Evolutionary conservation across 2,888 invertebrate species (phyloP).

Genomic region (Stenurella melanura): DNA sequence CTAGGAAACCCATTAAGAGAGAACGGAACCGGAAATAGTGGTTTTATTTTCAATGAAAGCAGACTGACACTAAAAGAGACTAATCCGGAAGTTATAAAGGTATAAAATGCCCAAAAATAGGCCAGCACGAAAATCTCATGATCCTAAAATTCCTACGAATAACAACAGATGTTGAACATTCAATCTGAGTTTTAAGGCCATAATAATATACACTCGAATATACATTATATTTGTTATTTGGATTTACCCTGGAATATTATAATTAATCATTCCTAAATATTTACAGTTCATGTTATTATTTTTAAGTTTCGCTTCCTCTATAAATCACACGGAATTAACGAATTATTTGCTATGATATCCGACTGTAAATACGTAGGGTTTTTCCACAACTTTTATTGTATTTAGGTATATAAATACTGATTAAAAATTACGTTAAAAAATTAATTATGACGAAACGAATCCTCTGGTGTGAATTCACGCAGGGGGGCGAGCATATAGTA

Average conservation of each 20-base stretch:
- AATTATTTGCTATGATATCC: neutral
- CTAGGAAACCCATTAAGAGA: slow-evolving; percentile 16
- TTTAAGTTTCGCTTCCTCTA: neutral
- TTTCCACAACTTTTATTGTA: neutral
- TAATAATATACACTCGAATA: neutral
- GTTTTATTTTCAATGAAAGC: slow-evolving; percentile 46
- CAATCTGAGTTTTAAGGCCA: neutral
- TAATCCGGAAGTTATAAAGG: slow-evolving; percentile 61
- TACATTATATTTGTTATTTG: neutral
- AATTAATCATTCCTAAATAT: neutral
- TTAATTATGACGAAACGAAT: neutral
- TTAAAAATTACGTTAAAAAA: neutral
- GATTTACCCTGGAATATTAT: neutral
- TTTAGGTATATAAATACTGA: neutral
- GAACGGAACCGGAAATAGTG: slow-evolving; percentile 27
- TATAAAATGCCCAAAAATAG: slow-evolving; percentile 52
- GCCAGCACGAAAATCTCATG: slow-evolving; percentile 26
- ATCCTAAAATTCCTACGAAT: slow-evolving; percentile 21
- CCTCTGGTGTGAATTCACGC: too few relatives aligned
- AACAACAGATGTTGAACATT: slow-evolving; percentile 32
- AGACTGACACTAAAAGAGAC: slow-evolving; percentile 44
- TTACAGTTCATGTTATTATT: neutral
- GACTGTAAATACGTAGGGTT: neutral
- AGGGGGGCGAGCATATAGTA: too few relatives aligned
- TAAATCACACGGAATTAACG: neutral